Conservation (phyloP, 2,797 vertebrate genomes). For the Toxotes lorentzi region DNA sequence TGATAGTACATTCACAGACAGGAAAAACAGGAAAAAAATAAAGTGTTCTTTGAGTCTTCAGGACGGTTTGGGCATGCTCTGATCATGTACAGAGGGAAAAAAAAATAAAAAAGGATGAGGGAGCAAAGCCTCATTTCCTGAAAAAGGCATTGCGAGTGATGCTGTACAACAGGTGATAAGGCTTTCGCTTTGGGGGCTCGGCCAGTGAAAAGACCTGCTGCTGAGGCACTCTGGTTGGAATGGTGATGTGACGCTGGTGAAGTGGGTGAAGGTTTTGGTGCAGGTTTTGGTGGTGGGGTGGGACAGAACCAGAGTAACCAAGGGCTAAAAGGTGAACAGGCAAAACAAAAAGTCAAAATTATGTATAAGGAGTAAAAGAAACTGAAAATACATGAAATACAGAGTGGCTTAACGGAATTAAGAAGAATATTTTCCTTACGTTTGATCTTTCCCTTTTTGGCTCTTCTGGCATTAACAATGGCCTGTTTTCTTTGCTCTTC, state of each 20-base stretch:
- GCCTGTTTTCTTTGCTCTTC: conserved; percentile 95
- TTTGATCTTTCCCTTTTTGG: conserved; percentile 94
- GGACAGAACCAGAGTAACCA: conserved; percentile 86
- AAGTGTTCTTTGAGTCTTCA: conserved; percentile 69
- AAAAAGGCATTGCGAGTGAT: conserved; percentile 93
- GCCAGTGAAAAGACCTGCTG: conserved; percentile 97
- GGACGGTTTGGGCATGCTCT: conserved; percentile 48
- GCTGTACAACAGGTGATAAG: conserved; percentile 92
- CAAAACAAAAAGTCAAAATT: conserved; percentile 17
- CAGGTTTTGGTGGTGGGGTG: conserved; percentile 90
- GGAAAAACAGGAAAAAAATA: conserved; percentile 40
- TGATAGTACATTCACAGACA: conserved; percentile 61
- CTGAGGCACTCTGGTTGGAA: conserved; percentile 95
- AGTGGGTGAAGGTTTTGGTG: conserved; percentile 93
- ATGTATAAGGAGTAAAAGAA: neutral
- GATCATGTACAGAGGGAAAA: conserved; percentile 20
- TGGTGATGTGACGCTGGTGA: conserved; percentile 96
- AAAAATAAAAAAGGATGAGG: neutral
- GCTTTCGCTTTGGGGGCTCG: conserved; percentile 95
- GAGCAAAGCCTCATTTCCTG: conserved; percentile 88
- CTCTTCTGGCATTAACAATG: conserved; percentile 93
- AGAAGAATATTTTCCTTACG: conserved; percentile 77
- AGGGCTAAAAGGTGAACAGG: conserved; percentile 74
- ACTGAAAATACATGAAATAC: neutral
- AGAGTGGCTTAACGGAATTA: neutral